These are phyloP conservation scores for Cyanoramphus novaezelandiae DNA, from an alignment of 2,113 vertebrate species.

Conservation along the genomic window DNA sequence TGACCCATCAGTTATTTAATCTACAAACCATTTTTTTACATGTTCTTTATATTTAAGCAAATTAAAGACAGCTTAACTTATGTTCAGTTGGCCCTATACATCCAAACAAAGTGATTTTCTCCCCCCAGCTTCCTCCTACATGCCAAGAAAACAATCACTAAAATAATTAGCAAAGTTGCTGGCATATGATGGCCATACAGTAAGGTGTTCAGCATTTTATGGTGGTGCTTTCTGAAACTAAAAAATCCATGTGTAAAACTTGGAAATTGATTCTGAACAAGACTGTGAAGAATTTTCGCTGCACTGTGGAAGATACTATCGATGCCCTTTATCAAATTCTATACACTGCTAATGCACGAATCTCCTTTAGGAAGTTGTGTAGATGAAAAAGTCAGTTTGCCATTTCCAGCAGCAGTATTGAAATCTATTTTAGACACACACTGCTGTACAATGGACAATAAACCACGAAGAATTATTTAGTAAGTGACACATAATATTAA, in stretches of 20 bases:
- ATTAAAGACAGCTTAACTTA: not conserved
- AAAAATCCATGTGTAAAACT: fast-evolving
- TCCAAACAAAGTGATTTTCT: not conserved
- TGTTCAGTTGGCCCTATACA: not conserved
- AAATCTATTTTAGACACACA: not conserved
- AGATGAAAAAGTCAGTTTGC: not conserved
- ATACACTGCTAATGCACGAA: not conserved
- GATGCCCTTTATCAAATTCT: not conserved
- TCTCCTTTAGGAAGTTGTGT: not conserved
- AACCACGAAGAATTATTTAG: not conserved
- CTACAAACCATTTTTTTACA: not conserved
- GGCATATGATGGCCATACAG: not conserved
- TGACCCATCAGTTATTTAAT: not conserved
- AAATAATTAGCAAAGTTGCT: not conserved
- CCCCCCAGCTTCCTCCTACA: not conserved
- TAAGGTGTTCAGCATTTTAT: not conserved
- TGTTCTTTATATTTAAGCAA: not conserved
- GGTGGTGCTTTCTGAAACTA: not conserved
- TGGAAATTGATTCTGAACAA: not conserved
- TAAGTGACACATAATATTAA: not conserved
- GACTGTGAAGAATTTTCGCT: not conserved
- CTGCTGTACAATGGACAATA: not conserved
- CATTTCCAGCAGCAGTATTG: not conserved
- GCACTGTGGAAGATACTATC: not conserved
- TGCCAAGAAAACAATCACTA: not conserved